Conservation (phyloP, 2,797 vertebrate genomes). For the Catostomus latipinnis region DNA sequence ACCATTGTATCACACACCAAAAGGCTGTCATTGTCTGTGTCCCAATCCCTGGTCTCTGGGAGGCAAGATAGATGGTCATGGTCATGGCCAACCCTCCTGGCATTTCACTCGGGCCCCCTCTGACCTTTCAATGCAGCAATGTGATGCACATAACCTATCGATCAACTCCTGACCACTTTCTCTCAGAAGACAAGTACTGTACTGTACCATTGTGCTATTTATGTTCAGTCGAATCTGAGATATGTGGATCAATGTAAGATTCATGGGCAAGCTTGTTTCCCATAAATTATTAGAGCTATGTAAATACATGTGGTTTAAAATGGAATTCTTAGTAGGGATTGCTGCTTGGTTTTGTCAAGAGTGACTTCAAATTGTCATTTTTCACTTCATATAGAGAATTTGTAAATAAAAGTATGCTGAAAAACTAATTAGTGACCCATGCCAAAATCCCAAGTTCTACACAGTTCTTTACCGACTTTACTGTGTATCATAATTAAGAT, state of each 20-base stretch:
- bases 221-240: slow-evolving; percentile 35
- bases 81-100: slow-evolving; percentile 63
- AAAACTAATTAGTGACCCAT: too few species aligned
- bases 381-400: slow-evolving; percentile 2
- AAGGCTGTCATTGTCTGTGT: slow-evolving; percentile 25
- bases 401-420: too few species aligned
- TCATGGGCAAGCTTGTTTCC: slow-evolving; percentile 1
- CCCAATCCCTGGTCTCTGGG: slow-evolving; percentile 29
- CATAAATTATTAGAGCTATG: background rate
- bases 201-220: slow-evolving; percentile 22
- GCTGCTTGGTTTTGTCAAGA: background rate
- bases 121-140: slow-evolving; percentile 67
- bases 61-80: slow-evolving; percentile 71
- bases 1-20: slow-evolving; percentile 10
- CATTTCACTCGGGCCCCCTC: slow-evolving; percentile 58
- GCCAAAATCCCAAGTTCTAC: too few species aligned
- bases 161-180: slow-evolving; percentile 59
- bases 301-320: slow-evolving; percentile 26
- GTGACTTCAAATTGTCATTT: background rate
- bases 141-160: slow-evolving; percentile 67
- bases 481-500: too few species aligned
- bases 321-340: slow-evolving; percentile 1
- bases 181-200: slow-evolving; percentile 1
- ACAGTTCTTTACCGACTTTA: too few species aligned
- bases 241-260: slow-evolving; percentile 25